Base-by-base conservation (phyloP, 2,888 invertebrate species). In the Ophion ventricosus region DNA sequence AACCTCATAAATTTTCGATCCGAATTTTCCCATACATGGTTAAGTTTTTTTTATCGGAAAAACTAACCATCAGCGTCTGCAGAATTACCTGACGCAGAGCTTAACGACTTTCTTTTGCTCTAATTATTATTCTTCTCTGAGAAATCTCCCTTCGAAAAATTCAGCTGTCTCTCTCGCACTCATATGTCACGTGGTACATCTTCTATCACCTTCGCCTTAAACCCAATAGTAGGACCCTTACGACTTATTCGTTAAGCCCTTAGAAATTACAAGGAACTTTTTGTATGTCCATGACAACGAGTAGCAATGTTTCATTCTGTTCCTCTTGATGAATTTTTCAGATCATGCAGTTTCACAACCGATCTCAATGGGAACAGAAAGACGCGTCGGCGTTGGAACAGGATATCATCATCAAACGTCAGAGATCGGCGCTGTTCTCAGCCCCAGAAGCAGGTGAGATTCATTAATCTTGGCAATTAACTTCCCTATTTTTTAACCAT, bases 281-380 rank as follows among this genome's bases (percentile, higher is more conserved):
- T 49, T 17, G 17, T 49, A 14, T 17, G 49, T 49, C 17, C 14
- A 11, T 14, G 7, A 35, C 35, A 4, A 17, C 49, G 17, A 49
- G 49, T 29, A n/a, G 26, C 4, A 59, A 40, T 29, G 29, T 29
- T 57, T 17, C 14, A 40, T 57, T 0, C 8, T 10, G 89, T 86
- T 88, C 29, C 14, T n/a, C 11, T 25, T 25, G 25, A 57, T 59
- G 63, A 17, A 17, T 59, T 75, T 82, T 94, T 88, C 93, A 94
- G 96, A 96, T 91, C 96, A 96, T 94, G 95, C 95, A 78, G 95
- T 96, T 63, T 95, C 96, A 84, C 95, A 96, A 88, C 96, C 97
- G 79, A 96, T 97, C 89, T 95, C 95, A 92, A 96, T 98, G 96
- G 95, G 96, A 88, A 96, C 97, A 72, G 96, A 97, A 81, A 95